Conservation (phyloP, 2,888 invertebrate genomes). For the Disparrhopalites patrizii region DNA sequence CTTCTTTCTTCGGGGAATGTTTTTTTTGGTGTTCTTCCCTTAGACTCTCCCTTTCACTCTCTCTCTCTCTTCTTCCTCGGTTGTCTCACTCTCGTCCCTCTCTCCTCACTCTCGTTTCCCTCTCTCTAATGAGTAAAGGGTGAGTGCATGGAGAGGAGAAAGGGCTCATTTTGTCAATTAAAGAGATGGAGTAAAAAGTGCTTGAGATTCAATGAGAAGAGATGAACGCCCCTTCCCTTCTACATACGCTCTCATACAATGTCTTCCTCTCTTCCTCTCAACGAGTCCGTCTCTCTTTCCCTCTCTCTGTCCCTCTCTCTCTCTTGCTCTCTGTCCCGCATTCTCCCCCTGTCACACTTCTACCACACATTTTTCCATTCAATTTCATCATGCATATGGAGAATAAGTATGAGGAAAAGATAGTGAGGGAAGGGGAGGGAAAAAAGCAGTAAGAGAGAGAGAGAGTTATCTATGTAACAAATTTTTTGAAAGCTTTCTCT, state of each 20-base stretch:
- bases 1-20: too few species aligned
- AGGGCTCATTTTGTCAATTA: conserved; percentile 19
- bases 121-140: neutral
- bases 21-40: too few species aligned
- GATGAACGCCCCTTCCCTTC: conserved; percentile 12
- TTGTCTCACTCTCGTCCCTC: too few species aligned
- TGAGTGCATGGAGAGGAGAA: neutral
- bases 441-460: too few species aligned
- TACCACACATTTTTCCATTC: neutral
- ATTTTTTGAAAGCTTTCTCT: conserved; percentile 27
- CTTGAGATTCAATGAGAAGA: conserved; percentile 11
- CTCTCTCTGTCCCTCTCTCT: neutral
- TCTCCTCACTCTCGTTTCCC: neutral
- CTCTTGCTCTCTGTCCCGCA: neutral
- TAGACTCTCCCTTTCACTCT: neutral
- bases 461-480: conserved; percentile 7
- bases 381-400: too few species aligned
- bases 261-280: neutral
- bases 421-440: too few species aligned
- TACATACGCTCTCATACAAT: neutral
- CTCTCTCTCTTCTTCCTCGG: neutral
- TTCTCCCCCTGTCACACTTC: neutral
- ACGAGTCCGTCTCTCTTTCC: neutral
- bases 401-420: too few species aligned
- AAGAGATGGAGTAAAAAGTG: conserved; percentile 24